phyloP scores from a whole-genome alignment of 2,888 invertebrate genomes.

The Stenoptilia bipunctidactyla region DNA sequence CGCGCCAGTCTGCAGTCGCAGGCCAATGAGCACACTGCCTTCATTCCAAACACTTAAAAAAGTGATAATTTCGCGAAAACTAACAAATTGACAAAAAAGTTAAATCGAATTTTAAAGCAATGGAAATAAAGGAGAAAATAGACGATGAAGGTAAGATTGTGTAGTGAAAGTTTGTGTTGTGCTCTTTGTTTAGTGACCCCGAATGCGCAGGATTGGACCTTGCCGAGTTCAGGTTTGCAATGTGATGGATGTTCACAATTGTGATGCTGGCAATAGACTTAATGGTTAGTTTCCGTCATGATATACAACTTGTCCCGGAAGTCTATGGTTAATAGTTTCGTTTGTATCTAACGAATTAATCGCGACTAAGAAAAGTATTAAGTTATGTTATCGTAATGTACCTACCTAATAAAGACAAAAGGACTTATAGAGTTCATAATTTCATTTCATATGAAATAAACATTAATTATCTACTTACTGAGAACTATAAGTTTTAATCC shows the following conservation, averaged over 20 bases:
- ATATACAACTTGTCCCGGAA: too few species aligned
- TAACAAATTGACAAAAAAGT: background rate
- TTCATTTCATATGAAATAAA: too few species aligned
- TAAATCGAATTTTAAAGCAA: conserved; percentile 13
- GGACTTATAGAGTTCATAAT: too few species aligned
- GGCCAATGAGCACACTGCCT: background rate
- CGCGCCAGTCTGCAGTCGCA: background rate
- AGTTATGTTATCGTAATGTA: too few species aligned
- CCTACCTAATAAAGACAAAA: too few species aligned
- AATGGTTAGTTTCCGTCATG: too few species aligned
- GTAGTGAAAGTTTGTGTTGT: conserved; percentile 26
- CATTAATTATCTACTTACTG: too few species aligned
- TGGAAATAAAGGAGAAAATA: conserved; percentile 33
- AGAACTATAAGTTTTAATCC: too few species aligned
- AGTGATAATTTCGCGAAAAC: background rate
- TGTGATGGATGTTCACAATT: conserved; percentile 10
- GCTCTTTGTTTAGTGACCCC: conserved; percentile 21
- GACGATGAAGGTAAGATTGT: conserved; percentile 25
- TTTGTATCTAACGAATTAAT: too few species aligned
- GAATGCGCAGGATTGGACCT: conserved; percentile 7
- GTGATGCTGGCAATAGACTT: too few species aligned
- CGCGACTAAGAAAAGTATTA: too few species aligned
- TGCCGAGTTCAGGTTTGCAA: conserved; percentile 8
- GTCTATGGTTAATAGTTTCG: too few species aligned
- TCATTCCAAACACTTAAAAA: background rate